phyloP scores from a whole-genome alignment of 2,888 invertebrate genomes.

The Parascotia fuliginaria region DNA sequence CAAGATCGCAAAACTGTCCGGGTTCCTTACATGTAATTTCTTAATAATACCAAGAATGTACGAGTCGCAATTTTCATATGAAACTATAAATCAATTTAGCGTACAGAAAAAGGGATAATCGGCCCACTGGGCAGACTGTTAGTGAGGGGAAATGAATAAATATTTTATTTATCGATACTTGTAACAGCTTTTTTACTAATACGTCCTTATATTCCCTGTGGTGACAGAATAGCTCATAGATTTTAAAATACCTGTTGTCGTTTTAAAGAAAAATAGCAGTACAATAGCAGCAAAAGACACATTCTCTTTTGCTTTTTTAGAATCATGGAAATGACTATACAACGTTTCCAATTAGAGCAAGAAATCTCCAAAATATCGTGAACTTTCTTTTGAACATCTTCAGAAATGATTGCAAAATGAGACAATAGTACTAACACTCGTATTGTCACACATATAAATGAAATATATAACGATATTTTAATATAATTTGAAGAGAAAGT shows the following conservation, averaged over 20 bases:
- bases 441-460: conserved; percentile 22
- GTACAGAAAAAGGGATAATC: conserved; percentile 42
- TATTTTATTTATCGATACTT: conserved; percentile 37
- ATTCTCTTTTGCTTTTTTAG: no score
- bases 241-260: no score
- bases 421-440: conserved; percentile 19
- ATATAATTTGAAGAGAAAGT: conserved; percentile 22
- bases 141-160: conserved; percentile 19
- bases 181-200: no score
- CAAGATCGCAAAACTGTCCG: conserved; percentile 24
- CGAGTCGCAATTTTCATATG: conserved; percentile 65
- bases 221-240: no score
- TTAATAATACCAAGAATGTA: conserved; percentile 58
- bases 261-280: no score
- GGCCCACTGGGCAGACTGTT: conserved; percentile 45
- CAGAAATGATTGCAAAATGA: conserved; percentile 21
- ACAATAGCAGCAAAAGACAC: no score
- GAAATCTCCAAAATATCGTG: no score
- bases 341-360: no score
- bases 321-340: no score
- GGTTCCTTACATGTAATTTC: conserved; percentile 47
- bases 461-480: conserved; percentile 24
- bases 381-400: no score
- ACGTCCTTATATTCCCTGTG: no score
- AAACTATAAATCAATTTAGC: conserved; percentile 69